A percentile compares a stretch with the other conserved stretches of the same genome.
Conservation (phyloP, 1,140 invertebrate species). For the Drosophila navojoa region DNA sequence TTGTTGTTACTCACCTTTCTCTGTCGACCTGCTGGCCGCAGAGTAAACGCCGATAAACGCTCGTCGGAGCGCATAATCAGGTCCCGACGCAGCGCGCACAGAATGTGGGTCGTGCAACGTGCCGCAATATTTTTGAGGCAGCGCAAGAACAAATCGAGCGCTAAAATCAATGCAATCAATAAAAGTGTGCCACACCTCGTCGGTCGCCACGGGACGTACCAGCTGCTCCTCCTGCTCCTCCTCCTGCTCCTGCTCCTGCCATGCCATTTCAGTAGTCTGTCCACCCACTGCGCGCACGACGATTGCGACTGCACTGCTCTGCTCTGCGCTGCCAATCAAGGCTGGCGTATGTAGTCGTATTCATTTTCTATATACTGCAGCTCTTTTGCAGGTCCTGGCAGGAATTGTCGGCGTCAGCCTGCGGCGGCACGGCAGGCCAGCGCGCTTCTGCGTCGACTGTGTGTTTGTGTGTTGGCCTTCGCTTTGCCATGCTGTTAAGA, state of each 20-base stretch:
- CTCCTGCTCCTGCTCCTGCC: no score
- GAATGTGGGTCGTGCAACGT: constrained; percentile 48
- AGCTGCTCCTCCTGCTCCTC: constrained; percentile 13
- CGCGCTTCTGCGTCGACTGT: constrained; percentile 43
- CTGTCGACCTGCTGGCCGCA: no score
- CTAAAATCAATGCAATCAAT: constrained; percentile 79
- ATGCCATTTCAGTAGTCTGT: constrained; percentile 15
- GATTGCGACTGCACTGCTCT: constrained; percentile 34
- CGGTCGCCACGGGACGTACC: constrained; percentile 9
- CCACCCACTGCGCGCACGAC: neutral
- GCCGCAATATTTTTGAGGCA: constrained; percentile 21
- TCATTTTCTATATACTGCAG: constrained; percentile 59
- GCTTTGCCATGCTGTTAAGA: constrained; percentile 36
- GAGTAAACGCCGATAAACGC: neutral
- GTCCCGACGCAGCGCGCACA: neutral
- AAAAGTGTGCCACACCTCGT: constrained; percentile 51
- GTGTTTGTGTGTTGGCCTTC: constrained; percentile 26
- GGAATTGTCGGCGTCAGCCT: constrained; percentile 40
- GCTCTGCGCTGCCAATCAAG: constrained; percentile 63
- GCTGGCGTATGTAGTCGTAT: constrained; percentile 21
- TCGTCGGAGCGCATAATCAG: constrained; percentile 31
- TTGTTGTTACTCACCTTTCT: constrained; percentile 1
- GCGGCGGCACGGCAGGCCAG: constrained; percentile 56
- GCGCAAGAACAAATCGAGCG: constrained; percentile 54
- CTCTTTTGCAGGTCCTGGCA: constrained; percentile 52